Evolutionary conservation across 2,797 vertebrate species (phyloP), one percentile per base, ranked within the genome.

Genomic region (Lagorchestes hirsutus): DNA sequence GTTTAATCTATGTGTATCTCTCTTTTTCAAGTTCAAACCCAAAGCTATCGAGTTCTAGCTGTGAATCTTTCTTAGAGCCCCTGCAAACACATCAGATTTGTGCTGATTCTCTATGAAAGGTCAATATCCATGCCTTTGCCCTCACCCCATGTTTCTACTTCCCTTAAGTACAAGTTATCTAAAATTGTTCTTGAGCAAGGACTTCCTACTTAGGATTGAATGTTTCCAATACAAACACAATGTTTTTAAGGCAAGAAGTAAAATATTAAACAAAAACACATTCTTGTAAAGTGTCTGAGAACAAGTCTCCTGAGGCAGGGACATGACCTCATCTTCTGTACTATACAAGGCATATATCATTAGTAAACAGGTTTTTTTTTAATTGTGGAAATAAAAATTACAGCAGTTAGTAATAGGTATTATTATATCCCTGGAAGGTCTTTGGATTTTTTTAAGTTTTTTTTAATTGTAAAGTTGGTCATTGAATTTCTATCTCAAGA

Each of bases 361-460:
- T 27, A 4, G 50, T 52, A 92, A 92, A 91, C 0, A 54, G 16
- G 52, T 5, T 55, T 34, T 67, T n/a, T 4, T n/a, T 22, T n/a
- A 94, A 90, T 62, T 90, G 90, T 93, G 54, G 91, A 40, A 54
- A 57, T 92, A 94, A 92, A 87, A 92, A 95, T 59, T 40, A 93
- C n/a, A 91, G 74, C 52, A 87, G 82, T 97, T 95, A 96, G 52
- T 57, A 90, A 90, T 96, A 95, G 94, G 46, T 57, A 91, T 91
- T 82, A 59, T 90, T 24, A 1, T 18, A 62, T 28, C 57, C 82
- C 91, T 90, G 91, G 95, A 93, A 93, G 46, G 40, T 34, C 93
- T 95, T 96, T 96, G 93, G 96, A 94, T 94, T 96, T 93, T 94
- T 94, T 95, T 93, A 74, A 96, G 59, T 54, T 92, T 55, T 57